These are phyloP conservation scores for Melipona bicolor DNA, from an alignment of 2,888 invertebrate genomes.

Conservation along the genomic window DNA sequence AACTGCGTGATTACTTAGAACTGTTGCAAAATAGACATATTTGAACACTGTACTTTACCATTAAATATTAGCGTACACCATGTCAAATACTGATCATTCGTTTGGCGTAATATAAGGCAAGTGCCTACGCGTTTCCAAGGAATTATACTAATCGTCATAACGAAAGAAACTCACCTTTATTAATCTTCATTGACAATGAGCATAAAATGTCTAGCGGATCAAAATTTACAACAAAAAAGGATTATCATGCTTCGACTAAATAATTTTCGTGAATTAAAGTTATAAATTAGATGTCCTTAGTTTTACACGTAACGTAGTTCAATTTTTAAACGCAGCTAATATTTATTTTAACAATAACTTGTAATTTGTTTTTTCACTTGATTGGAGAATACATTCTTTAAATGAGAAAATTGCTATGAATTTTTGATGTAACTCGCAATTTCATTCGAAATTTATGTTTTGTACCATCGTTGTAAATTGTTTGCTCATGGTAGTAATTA, in stretches of 20 bases:
- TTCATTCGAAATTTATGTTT: constrained; percentile 13
- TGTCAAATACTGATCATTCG: constrained; percentile 40
- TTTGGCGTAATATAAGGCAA: constrained; percentile 44
- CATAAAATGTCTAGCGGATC: constrained; percentile 27
- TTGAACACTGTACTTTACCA: constrained; percentile 42
- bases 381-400: background rate
- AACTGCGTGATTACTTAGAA: constrained; percentile 40
- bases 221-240: background rate
- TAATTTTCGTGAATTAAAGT: constrained; percentile 25
- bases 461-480: constrained; percentile 31
- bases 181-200: constrained; percentile 21
- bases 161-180: constrained; percentile 30
- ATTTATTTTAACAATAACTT: constrained; percentile 7
- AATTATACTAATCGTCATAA: constrained; percentile 29
- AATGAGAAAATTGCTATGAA: background rate
- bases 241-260: constrained; percentile 43
- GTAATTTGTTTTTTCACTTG: background rate
- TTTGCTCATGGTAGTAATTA: constrained; percentile 33
- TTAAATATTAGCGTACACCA: constrained; percentile 37
- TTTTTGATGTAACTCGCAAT: background rate
- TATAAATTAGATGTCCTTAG: constrained; percentile 22
- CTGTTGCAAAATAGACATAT: constrained; percentile 30
- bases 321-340: constrained; percentile 9
- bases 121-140: constrained; percentile 45
- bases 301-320: constrained; percentile 7